Evolutionary conservation across 2,113 vertebrate species (phyloP).

Genomic region (Acrocephalus kingi): DNA sequence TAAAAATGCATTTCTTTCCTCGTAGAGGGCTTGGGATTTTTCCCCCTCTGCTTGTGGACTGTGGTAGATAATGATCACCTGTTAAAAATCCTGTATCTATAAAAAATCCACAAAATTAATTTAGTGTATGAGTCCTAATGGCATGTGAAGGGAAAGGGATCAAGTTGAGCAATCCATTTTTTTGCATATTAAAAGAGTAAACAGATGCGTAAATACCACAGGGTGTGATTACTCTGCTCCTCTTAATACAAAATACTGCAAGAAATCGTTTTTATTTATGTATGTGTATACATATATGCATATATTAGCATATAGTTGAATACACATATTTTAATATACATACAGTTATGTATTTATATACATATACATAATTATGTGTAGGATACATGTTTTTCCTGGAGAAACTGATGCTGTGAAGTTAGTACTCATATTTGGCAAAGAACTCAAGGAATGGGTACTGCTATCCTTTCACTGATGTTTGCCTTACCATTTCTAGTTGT

Average conservation of each 20-base stretch:
- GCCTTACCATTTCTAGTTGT: background rate
- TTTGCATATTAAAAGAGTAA: background rate
- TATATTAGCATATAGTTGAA: background rate
- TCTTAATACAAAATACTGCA: background rate
- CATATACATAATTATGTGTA: background rate
- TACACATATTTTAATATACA: background rate
- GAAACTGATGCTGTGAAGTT: background rate
- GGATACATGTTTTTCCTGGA: background rate
- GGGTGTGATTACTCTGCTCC: background rate
- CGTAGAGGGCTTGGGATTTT: background rate
- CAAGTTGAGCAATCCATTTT: background rate
- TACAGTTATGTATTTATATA: background rate
- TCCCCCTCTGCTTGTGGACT: fast-evolving
- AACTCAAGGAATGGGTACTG: background rate
- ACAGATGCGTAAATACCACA: background rate
- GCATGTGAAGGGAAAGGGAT: background rate
- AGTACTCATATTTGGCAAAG: background rate
- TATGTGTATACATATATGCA: background rate
- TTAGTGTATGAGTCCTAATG: background rate
- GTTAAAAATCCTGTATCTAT: background rate
- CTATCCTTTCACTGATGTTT: background rate
- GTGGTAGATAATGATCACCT: background rate
- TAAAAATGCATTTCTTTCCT: background rate
- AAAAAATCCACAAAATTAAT: background rate
- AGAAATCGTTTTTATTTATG: background rate